A percentile compares a stretch with the other conserved stretches of the same genome.
Evolutionary conservation across 2,888 invertebrate species (phyloP).

Genomic region (Papilio demoleus): DNA sequence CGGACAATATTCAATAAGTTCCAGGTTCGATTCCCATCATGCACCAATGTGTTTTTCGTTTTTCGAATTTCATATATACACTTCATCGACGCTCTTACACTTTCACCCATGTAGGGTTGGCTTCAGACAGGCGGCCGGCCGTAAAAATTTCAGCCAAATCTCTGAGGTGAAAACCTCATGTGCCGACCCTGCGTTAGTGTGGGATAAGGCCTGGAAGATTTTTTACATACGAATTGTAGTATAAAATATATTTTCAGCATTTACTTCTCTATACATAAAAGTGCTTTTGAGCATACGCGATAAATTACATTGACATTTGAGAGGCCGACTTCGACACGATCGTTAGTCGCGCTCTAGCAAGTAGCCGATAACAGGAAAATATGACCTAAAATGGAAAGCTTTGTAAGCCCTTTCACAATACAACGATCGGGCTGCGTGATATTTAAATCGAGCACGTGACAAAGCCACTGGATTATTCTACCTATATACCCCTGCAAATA

Average conservation of each 20-base stretch:
- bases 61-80: too few relatives aligned
- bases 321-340: conserved; percentile 37
- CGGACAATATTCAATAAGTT: too few relatives aligned
- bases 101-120: too few relatives aligned
- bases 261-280: conserved; percentile 7
- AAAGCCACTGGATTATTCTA: conserved; percentile 16
- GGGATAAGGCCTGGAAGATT: too few relatives aligned
- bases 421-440: conserved; percentile 22
- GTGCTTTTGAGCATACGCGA: conserved; percentile 21
- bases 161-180: too few relatives aligned
- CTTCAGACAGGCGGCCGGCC: too few relatives aligned
- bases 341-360: conserved; percentile 39
- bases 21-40: too few relatives aligned
- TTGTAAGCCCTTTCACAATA: conserved; percentile 26
- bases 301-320: conserved; percentile 41
- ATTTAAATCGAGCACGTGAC: conserved; percentile 25
- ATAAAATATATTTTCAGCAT: conserved; percentile 9
- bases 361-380: conserved; percentile 40
- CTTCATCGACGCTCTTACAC: too few relatives aligned
- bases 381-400: conserved; percentile 25
- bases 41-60: too few relatives aligned
- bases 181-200: too few relatives aligned
- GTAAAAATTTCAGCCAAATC: too few relatives aligned
- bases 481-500: neutral
- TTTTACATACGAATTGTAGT: too few relatives aligned